phyloP scores from a whole-genome alignment of 53 echinoderm and acorn worm genomes.

The Henricia sp. region DNA sequence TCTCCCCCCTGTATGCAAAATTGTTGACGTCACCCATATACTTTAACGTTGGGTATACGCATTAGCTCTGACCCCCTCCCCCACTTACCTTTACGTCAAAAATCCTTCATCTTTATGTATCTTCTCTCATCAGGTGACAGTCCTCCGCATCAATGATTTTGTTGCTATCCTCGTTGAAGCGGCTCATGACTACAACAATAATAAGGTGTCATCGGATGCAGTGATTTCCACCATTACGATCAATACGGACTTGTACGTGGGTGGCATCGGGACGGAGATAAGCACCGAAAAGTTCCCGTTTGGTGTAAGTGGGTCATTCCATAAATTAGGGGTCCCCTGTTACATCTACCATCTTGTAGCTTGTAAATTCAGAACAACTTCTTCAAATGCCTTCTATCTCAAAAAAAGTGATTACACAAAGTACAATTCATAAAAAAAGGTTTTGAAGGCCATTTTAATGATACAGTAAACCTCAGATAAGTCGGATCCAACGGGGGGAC shows the following conservation, averaged over 20 bases:
- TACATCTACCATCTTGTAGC: no score
- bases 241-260: constrained; percentile 72
- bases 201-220: constrained; percentile 4
- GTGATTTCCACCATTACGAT: constrained; percentile 52
- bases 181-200: constrained; percentile 72
- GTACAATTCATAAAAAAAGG: no score
- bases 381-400: no score
- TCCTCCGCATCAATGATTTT: constrained; percentile 92
- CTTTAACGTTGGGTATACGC: no score
- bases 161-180: constrained; percentile 74
- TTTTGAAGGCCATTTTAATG: no score
- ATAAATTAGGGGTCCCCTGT: no score
- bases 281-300: not conserved
- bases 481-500: no score
- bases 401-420: no score
- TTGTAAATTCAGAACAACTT: no score
- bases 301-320: not conserved
- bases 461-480: no score
- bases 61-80: not conserved
- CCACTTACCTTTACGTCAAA: not conserved
- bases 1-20: no score
- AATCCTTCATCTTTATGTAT: not conserved
- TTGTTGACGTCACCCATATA: no score
- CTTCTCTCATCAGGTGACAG: constrained; percentile 40
- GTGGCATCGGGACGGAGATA: constrained; percentile 70